Conservation (phyloP, 2,888 invertebrate genomes). For the Volucella zonaria region DNA sequence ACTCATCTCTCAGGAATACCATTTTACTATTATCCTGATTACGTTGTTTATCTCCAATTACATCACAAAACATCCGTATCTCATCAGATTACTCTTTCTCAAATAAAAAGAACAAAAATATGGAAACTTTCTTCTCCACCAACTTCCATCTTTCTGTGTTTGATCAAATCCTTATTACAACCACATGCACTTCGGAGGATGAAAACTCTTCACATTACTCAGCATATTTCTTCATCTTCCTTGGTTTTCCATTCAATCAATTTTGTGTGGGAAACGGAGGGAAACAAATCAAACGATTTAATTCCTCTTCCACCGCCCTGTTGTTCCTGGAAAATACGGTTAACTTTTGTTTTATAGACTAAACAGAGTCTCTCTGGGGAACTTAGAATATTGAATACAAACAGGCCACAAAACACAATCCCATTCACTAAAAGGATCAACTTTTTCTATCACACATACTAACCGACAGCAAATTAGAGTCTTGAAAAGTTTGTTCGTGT, state of each 20-base stretch:
- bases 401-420: constrained; percentile 22
- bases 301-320: constrained; percentile 14
- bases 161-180: constrained; percentile 14
- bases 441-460: constrained; percentile 21
- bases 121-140: background rate
- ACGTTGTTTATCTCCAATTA: constrained; percentile 28
- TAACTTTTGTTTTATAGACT: constrained; percentile 8
- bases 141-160: background rate
- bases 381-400: constrained; percentile 26
- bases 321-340: constrained; percentile 4
- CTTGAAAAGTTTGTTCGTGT: constrained; percentile 24
- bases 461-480: constrained; percentile 22
- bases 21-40: background rate
- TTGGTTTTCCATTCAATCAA: constrained; percentile 26
- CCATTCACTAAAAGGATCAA: constrained; percentile 45
- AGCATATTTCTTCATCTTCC: background rate
- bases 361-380: constrained; percentile 7
- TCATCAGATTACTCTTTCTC: background rate
- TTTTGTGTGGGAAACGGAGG: constrained; percentile 6
- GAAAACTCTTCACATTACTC: background rate
- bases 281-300: constrained; percentile 44
- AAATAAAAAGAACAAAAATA: background rate
- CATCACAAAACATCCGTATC: background rate
- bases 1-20: too few relatives aligned
- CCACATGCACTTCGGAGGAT: background rate